Evolutionary conservation across 2,888 invertebrate species (phyloP).

Genomic region (Drosophila eohydei): DNA sequence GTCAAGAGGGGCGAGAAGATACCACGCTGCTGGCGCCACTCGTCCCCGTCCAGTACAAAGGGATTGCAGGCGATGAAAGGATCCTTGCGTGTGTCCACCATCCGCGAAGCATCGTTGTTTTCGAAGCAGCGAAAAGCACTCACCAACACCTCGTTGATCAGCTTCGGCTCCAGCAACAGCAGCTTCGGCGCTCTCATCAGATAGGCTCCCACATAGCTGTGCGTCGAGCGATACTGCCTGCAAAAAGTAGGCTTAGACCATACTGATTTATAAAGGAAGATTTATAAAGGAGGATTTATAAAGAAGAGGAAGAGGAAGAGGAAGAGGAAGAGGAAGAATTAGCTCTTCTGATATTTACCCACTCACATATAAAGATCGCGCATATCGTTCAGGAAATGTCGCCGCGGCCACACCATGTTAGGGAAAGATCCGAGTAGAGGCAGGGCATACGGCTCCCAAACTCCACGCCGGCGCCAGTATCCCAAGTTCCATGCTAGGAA

Average conservation of each 20-base stretch:
- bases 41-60: slow-evolving; percentile 85
- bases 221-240: slow-evolving; percentile 74
- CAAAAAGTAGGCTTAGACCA: neutral
- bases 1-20: slow-evolving; percentile 86
- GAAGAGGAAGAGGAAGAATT: too few relatives aligned
- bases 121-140: slow-evolving; percentile 84
- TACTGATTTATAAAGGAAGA: neutral
- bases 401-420: slow-evolving; percentile 72
- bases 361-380: slow-evolving; percentile 84
- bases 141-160: slow-evolving; percentile 85
- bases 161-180: slow-evolving; percentile 83
- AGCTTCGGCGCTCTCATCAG: slow-evolving; percentile 82
- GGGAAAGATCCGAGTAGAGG: slow-evolving; percentile 84
- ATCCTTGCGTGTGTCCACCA: slow-evolving; percentile 84
- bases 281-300: too few relatives aligned
- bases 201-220: slow-evolving; percentile 85
- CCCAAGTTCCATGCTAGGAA: slow-evolving; percentile 82
- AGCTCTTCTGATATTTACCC: neutral
- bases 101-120: slow-evolving; percentile 77
- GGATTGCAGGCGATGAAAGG: slow-evolving; percentile 85
- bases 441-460: slow-evolving; percentile 81
- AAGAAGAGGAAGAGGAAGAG: neutral
- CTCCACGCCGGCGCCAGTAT: slow-evolving; percentile 84
- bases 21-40: slow-evolving; percentile 86
- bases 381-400: slow-evolving; percentile 83